phyloP scores from a whole-genome alignment of 2,797 vertebrate genomes.

The Valencia hispanica region DNA sequence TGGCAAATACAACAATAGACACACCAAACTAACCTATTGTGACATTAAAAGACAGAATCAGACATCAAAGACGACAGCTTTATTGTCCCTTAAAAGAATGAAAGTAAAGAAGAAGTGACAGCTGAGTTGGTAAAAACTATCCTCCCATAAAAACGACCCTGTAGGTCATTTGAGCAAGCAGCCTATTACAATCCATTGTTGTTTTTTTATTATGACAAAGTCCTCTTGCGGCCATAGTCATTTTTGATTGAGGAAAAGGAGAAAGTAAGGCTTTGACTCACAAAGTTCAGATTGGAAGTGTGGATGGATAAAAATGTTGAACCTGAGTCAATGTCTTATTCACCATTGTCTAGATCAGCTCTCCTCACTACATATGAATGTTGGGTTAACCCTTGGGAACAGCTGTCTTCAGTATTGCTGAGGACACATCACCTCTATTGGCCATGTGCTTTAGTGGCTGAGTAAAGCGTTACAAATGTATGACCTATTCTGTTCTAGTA shows the following conservation, averaged over 20 bases:
- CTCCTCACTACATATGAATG: neutral
- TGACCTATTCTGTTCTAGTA: neutral
- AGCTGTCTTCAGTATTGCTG: neutral
- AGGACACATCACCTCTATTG: neutral
- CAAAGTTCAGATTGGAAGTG: neutral
- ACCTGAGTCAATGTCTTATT: neutral
- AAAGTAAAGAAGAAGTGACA: slow-evolving; percentile 24
- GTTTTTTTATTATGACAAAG: slow-evolving; percentile 15
- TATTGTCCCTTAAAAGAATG: slow-evolving; percentile 24
- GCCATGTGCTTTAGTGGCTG: neutral
- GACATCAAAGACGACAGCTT: slow-evolving; percentile 40
- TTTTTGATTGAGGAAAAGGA: neutral
- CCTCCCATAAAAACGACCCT: slow-evolving; percentile 13
- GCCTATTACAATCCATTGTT: slow-evolving; percentile 15
- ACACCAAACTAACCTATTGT: slow-evolving; percentile 15
- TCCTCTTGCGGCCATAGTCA: slow-evolving; percentile 8
- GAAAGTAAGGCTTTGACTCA: neutral
- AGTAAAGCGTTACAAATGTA: neutral
- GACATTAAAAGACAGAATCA: slow-evolving; percentile 40
- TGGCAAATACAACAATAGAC: slow-evolving; percentile 11
- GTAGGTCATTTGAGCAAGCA: slow-evolving; percentile 16
- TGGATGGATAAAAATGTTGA: neutral
- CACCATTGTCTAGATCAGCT: neutral
- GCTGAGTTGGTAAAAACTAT: slow-evolving; percentile 21
- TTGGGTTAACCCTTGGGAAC: neutral